Evolutionary conservation across 2,113 vertebrate genomes (phyloP).

Genomic region (Tiliqua scincoides): DNA sequence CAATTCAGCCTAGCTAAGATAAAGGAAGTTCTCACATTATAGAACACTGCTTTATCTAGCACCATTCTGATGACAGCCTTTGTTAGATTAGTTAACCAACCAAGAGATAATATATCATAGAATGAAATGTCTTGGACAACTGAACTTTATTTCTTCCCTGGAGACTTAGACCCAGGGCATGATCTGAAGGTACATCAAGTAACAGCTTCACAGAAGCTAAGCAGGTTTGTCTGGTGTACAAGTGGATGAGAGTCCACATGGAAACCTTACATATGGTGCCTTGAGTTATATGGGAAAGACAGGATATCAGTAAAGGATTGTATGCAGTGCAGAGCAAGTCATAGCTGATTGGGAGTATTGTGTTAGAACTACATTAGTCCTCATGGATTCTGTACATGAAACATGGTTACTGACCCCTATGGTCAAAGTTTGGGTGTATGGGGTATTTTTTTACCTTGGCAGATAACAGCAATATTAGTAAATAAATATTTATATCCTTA

Average conservation of each 20-base stretch:
- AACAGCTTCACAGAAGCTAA: neutral
- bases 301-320: neutral
- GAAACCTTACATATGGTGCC: neutral
- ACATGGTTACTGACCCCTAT: too few species aligned
- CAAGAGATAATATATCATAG: neutral
- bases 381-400: too few species aligned
- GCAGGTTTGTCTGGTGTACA: neutral
- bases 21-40: neutral
- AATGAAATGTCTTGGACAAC: neutral
- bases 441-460: neutral
- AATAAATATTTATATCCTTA: neutral
- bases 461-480: neutral
- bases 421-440: neutral
- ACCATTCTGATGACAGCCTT: neutral
- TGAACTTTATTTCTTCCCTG: neutral
- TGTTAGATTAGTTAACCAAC: neutral
- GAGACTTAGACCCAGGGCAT: neutral
- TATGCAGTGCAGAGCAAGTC: neutral
- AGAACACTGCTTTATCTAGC: neutral
- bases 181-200: neutral
- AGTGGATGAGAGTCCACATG: neutral
- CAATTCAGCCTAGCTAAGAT: neutral
- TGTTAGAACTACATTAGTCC: neutral
- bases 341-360: neutral
- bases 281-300: neutral